Base-by-base conservation (phyloP, 2,888 invertebrate genomes). In the Macrosoma leucophasiata region DNA sequence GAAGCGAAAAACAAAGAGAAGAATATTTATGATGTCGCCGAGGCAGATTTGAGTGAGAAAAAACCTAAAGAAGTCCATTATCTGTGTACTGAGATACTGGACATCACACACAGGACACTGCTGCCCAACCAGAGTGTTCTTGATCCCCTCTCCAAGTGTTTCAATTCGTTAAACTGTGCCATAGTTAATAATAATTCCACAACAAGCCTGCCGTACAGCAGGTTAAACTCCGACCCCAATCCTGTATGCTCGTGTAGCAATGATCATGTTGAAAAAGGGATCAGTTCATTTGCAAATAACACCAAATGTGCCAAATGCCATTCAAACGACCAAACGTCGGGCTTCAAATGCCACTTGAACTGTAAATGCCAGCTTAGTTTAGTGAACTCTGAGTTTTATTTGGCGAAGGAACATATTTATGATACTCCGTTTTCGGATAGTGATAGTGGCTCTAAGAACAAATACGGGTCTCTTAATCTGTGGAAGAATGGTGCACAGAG, bases 351-450 rank as follows among this genome's bases (percentile, higher is more conserved):
- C 32, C 79, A 84, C 55, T 50, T 84, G 3, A 68, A 61, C 11
- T 81, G 81, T 52, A 65, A 69, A 6, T 79, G 77, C 45, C 56
- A 55, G 21, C 44, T 33, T n/a, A n/a, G n/a, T n/a, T n/a, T n/a
- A 10, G 36, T 37, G 46, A 71, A 59, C 13, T 74, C 76, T 0
- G 65, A 70, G 38, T 82, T 79, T 40, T 78, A 69, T 19, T 39
- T 74, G 0, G 59, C 64, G 1, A 63, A 82, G 14, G 89, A 89
- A 46, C 89, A 88, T 47, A 87, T 90, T 13, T 90, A 90, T 54
- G 89, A 89, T 43, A 88, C 88, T 46, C 90, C 90, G 0, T 87
- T 75, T 55, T 63, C 34, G 14, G 58, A 46, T 22, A 43, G 42
- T 9, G 42, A 52, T 1, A 38, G 38, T 39, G 50, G 50, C 22